A percentile compares a stretch with the other conserved stretches of the same genome.
Evolutionary conservation across 2,113 vertebrate species (phyloP).

Genomic region (Poeciliopsis retropinna): DNA sequence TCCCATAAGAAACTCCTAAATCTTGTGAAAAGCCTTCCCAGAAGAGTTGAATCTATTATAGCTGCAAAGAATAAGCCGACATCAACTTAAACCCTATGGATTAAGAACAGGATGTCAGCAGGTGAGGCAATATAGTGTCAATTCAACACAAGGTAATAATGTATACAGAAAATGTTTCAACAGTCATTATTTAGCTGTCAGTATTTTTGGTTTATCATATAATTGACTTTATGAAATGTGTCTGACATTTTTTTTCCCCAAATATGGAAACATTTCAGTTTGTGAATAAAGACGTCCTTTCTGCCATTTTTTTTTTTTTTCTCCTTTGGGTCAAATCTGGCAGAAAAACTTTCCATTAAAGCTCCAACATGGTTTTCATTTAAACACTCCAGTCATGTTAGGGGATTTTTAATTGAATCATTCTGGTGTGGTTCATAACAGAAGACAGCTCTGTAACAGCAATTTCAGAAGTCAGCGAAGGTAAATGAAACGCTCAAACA

Average conservation of each 20-base stretch:
- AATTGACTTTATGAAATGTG: neutral
- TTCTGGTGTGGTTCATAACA: constrained; percentile 4
- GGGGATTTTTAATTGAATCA: neutral
- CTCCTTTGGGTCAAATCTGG: neutral
- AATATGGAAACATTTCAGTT: neutral
- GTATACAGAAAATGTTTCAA: neutral
- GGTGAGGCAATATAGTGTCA: too few relatives aligned
- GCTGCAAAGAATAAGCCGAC: neutral
- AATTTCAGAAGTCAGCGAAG: constrained; percentile 7
- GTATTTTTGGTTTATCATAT: neutral
- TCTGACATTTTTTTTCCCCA: neutral
- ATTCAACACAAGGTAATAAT: neutral
- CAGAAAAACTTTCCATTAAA: constrained; percentile 4
- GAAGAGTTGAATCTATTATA: neutral
- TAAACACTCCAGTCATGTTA: neutral
- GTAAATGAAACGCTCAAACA: constrained; percentile 32
- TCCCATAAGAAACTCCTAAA: neutral
- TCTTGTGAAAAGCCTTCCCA: neutral
- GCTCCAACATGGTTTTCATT: neutral
- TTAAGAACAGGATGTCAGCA: too few relatives aligned
- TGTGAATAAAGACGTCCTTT: neutral
- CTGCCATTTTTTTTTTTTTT: neutral
- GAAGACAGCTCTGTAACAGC: constrained; percentile 15
- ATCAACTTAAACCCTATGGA: neutral
- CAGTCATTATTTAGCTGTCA: neutral